Evolutionary conservation across 1,140 invertebrate genomes (phyloP).

Genomic region (Cecropterus lyciades): DNA sequence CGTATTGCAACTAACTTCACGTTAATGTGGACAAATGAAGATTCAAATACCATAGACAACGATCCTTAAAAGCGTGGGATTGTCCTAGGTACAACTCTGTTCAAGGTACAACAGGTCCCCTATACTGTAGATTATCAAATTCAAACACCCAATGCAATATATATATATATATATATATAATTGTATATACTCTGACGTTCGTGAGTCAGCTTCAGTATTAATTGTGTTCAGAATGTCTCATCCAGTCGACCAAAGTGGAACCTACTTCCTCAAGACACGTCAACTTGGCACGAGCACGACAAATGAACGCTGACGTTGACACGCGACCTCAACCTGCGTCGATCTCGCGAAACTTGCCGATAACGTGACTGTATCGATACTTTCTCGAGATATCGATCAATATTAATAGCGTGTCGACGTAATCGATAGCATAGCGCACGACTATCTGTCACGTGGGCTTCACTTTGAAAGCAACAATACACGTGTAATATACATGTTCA

Average conservation of each 20-base stretch:
- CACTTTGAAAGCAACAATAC: not conserved
- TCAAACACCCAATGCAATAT: too few species aligned
- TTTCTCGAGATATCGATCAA: slow-evolving; percentile 31
- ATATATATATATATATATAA: too few species aligned
- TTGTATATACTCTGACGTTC: too few species aligned
- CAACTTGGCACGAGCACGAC: slow-evolving; percentile 17
- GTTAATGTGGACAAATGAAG: too few species aligned
- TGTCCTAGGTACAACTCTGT: too few species aligned
- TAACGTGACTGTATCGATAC: slow-evolving; percentile 23
- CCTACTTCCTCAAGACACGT: slow-evolving; percentile 19
- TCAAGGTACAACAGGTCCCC: too few species aligned
- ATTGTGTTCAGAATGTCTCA: not conserved
- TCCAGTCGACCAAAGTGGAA: slow-evolving; percentile 20
- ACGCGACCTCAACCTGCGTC: slow-evolving; percentile 33
- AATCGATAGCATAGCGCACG: slow-evolving; percentile 24
- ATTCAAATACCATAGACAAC: too few species aligned
- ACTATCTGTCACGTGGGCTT: slow-evolving; percentile 11
- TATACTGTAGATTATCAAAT: too few species aligned
- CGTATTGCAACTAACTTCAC: too few species aligned
- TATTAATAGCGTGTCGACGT: slow-evolving; percentile 21
- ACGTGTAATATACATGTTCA: not conserved
- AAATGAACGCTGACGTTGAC: slow-evolving; percentile 29
- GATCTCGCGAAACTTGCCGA: slow-evolving; percentile 9
- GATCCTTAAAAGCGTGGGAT: too few species aligned
- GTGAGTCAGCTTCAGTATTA: too few species aligned